phyloP scores from a whole-genome alignment of 2,113 vertebrate species.

The Salvator merianae region DNA sequence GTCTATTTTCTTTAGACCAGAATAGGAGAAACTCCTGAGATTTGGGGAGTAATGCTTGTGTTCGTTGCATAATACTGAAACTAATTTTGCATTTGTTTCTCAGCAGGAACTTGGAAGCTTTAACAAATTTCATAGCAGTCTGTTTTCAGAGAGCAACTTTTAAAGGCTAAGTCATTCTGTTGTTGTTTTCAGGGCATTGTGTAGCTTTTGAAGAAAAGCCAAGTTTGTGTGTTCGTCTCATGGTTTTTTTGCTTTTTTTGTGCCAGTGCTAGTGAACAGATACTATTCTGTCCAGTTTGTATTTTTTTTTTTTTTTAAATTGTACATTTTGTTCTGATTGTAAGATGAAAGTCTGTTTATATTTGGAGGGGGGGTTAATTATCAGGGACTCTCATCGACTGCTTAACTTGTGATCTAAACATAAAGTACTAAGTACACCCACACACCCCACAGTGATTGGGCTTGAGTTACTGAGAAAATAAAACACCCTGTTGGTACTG shows the following conservation, averaged over 20 bases:
- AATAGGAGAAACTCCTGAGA: constrained; percentile 27
- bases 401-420: not conserved
- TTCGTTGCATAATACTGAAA: constrained; percentile 51
- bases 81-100: constrained; percentile 52
- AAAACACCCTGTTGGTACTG: not conserved
- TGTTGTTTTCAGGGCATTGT: constrained; percentile 31
- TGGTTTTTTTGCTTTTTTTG: not conserved
- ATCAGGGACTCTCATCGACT: constrained; percentile 36
- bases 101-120: constrained; percentile 51
- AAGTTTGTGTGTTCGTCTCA: constrained; percentile 9
- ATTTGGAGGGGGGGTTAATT: constrained; percentile 45
- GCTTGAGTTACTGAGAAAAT: not conserved
- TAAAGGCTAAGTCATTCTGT: constrained; percentile 39
- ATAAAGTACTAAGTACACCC: not conserved
- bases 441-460: not conserved
- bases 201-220: constrained; percentile 12
- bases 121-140: constrained; percentile 26
- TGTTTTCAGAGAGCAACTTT: constrained; percentile 51
- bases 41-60: no score
- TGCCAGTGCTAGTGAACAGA: not conserved
- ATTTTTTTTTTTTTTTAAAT: constrained; percentile 19
- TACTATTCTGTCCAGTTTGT: constrained; percentile 14
- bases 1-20: not conserved
- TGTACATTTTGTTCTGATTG: constrained; percentile 55
- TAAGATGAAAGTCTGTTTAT: constrained; percentile 49